Evolutionary conservation across 2,797 vertebrate genomes (phyloP).

Genomic region (Enteromius thamalakanensis): DNA sequence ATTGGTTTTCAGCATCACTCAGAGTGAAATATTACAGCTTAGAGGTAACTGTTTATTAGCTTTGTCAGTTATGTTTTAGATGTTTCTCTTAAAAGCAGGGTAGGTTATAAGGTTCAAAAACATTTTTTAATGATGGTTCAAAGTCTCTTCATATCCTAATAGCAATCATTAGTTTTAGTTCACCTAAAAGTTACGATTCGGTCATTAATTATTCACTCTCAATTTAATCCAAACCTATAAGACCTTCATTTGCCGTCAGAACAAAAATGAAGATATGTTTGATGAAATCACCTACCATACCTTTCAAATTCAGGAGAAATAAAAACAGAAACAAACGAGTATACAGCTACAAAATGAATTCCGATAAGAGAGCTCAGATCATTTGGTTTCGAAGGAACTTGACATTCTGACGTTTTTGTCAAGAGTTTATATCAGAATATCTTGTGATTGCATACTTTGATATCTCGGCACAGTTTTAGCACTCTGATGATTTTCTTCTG

Average conservation of each 20-base stretch:
- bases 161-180: not conserved
- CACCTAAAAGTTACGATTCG: not conserved
- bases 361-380: not conserved
- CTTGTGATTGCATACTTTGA: not conserved
- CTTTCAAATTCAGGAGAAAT: not conserved
- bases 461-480: not conserved
- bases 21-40: not conserved
- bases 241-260: not conserved
- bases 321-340: not conserved
- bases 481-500: not conserved
- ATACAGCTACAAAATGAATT: not conserved
- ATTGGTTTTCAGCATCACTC: not conserved
- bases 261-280: not conserved
- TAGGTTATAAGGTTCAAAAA: not conserved
- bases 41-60: not conserved
- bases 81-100: conserved; percentile 3
- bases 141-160: not conserved
- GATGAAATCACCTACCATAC: not conserved
- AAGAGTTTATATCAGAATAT: not conserved
- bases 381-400: not conserved
- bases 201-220: not conserved
- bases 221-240: not conserved
- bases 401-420: not conserved
- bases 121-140: not conserved
- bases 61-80: not conserved